Base-by-base conservation (phyloP, 1,140 invertebrate species). In the Reticulitermes speratus region DNA sequence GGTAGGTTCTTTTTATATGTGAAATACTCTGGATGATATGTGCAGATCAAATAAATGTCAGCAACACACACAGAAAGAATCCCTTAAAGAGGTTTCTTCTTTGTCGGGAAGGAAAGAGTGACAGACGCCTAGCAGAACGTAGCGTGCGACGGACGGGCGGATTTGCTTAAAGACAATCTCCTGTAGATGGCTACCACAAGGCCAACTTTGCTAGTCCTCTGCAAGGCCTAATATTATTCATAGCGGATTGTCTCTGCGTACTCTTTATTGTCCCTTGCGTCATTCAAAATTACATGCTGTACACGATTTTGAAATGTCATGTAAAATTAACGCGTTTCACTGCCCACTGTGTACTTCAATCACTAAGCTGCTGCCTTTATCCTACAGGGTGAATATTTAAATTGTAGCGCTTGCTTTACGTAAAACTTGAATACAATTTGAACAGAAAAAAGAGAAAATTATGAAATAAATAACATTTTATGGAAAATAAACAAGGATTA, bases 31-130 rank as follows among this genome's bases (percentile, higher is more conserved):
- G 16, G 25, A 30, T 75, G 65, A 75, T 75, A 30, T 30, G 65
- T 75, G 65, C n/a, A 75, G 25, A 75, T 30, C 65, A 75, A 75
- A 75, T 75, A 75, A 75, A 75, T 75, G 65, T 75, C 65, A 75
- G n/a, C 65, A 75, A 30, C 65, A 75, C 25, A 69, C 23, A 75
- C 65, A 75, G 65, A 75, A 75, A 30, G 65, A 75, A 75, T 75
- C 65, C 8, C 65, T n/a, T 9, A 75, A 16, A 55, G 6, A 30
- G 25, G 2, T 75, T 9, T 75, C 2, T 16, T 75, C 65, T 75
- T 75, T 75, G 38, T 2, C 25, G 11, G 65, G 65, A 75, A 75
- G n/a, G 65, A 75, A 75, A 75, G 25, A 75, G n/a, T 30, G 65
- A 75, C 65, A 75, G 65, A 75, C 65, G 7, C 30, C n/a, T n/a